Base-by-base conservation (phyloP, 1,140 invertebrate genomes). In the Heliothis subflexa region DNA sequence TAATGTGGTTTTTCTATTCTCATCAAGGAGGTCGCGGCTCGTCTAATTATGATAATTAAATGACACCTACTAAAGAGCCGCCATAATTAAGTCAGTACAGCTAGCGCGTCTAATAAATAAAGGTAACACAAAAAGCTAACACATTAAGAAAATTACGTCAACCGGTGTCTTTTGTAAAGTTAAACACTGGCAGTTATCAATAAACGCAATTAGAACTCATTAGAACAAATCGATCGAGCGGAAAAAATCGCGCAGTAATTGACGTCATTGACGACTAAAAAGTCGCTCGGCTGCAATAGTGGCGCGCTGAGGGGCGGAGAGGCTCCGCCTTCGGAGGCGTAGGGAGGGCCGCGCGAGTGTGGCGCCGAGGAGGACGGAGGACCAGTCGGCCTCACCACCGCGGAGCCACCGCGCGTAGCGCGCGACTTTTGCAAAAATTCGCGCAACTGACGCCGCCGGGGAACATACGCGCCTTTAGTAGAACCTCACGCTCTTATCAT, bases 201-300 rank as follows among this genome's bases (percentile, higher is more conserved):
- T 91, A 88, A 89, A 86, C 76, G 81, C 87, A 92, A 92, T 93
- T 92, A 93, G 82, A 83, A 70, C 82, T 88, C 86, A 90, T 91
- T 91, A 91, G 85, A 86, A 79, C 86, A 84, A 89, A 91, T 88
- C 83, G 88, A 88, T 89, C 81, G 85, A 82, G 85, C 81, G 66
- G 83, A 91, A 91, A 89, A 91, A 92, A 87, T 88, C 87, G 88
- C 86, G 21, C 66, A 70, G 47, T 49, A 50, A 50, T 70, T 70
- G 59, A 79, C 79, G 81, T 86, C 84, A 89, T 89, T 87, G 87
- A 79, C 84, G 81, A 80, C 76, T 86, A 85, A 85, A 86, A 88
- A 86, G 87, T 88, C 81, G 78, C 79, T 75, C 70, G 83, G 82
- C 81, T 78, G 80, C 81, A 81, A 83, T 83, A 81, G 72, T 25